phyloP scores from a whole-genome alignment of 1,140 invertebrate genomes.

The Lasaia peninsularis region DNA sequence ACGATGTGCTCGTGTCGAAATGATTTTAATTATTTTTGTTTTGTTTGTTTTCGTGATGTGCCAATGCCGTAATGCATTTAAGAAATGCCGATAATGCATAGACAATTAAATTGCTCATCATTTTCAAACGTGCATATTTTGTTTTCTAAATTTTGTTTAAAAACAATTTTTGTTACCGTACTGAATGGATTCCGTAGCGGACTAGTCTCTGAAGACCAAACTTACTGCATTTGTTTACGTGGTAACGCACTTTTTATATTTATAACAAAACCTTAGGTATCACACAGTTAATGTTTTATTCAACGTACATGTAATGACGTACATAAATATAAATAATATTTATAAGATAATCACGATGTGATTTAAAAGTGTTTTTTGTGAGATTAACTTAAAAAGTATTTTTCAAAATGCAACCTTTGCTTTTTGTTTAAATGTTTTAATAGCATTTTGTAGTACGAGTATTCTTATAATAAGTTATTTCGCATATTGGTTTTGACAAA shows the following conservation, averaged over 20 bases:
- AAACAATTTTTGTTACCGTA: constrained; percentile 65
- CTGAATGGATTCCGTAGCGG: constrained; percentile 50
- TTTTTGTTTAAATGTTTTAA: constrained; percentile 63
- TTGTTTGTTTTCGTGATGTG: constrained; percentile 31
- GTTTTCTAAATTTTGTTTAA: constrained; percentile 45
- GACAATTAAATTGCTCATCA: constrained; percentile 36
- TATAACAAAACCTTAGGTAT: constrained; percentile 8
- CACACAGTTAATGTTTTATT: constrained; percentile 12
- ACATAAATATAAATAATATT: constrained; percentile 20
- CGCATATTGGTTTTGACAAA: constrained; percentile 51
- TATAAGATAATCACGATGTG: constrained; percentile 51
- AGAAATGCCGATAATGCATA: constrained; percentile 11
- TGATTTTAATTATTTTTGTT: constrained; percentile 47
- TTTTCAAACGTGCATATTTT: constrained; percentile 74
- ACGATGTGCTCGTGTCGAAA: constrained; percentile 11
- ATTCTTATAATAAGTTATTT: constrained; percentile 62
- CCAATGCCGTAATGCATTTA: constrained; percentile 13
- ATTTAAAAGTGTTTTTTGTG: constrained; percentile 72
- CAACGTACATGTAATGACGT: constrained; percentile 23
- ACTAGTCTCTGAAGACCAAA: constrained; percentile 72
- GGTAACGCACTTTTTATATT: constrained; percentile 10
- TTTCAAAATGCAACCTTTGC: constrained; percentile 68
- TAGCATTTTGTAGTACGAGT: constrained; percentile 21
- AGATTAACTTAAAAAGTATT: constrained; percentile 71
- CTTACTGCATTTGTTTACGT: constrained; percentile 23